phyloP scores from a whole-genome alignment of 2,797 vertebrate species.

The Pseudotriccus pelzelni region DNA sequence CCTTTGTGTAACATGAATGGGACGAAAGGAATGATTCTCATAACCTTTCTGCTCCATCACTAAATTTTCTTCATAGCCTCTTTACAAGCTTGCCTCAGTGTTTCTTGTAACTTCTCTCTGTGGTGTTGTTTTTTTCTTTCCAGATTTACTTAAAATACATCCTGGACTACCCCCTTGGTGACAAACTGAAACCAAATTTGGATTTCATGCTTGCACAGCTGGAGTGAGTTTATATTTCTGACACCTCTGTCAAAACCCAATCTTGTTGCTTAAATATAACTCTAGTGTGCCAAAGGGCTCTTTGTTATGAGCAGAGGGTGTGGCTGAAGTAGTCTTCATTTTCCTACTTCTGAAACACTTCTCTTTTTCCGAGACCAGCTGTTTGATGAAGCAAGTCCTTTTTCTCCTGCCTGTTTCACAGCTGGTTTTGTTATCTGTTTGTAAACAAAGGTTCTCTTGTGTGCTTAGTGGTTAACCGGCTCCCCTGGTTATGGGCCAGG shows the following conservation, averaged over 20 bases:
- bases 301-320: neutral
- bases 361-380: neutral
- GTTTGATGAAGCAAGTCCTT: neutral
- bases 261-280: neutral
- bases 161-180: conserved; percentile 94
- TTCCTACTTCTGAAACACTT: neutral
- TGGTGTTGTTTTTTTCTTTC: neutral
- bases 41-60: neutral
- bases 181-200: conserved; percentile 85
- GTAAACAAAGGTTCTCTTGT: neutral
- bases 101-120: neutral
- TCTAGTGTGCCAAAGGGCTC: neutral
- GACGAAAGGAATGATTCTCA: neutral
- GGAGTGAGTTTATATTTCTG: conserved; percentile 70
- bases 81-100: neutral
- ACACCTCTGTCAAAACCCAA: neutral
- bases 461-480: neutral
- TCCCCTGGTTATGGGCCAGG: neutral
- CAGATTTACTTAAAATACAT: conserved; percentile 96
- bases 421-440: neutral
- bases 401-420: neutral
- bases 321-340: neutral
- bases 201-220: conserved; percentile 93
- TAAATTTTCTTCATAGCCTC: neutral
- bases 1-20: neutral